Conservation (phyloP, 2,113 vertebrate species). For the Forbesichthys papilliferus region DNA sequence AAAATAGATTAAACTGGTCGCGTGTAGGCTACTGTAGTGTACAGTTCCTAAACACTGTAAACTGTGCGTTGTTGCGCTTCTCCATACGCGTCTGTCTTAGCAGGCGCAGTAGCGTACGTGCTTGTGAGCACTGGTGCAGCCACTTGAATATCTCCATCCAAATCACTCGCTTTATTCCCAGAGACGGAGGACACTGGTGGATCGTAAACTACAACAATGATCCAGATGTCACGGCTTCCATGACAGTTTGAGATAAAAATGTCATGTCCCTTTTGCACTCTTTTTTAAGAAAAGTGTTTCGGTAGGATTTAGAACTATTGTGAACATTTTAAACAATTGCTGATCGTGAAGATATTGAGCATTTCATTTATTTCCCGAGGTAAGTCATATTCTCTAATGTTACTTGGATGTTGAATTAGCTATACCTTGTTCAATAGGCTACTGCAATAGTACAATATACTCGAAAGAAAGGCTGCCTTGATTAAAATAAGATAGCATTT, state of each 20-base stretch:
- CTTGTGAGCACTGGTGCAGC: background rate
- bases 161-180: constrained; percentile 10
- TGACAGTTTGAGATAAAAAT: constrained; percentile 27
- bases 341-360: constrained; percentile 43
- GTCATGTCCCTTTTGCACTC: constrained; percentile 17
- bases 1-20: no score
- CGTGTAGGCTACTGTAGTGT: no score
- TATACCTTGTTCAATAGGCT: no score
- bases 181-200: constrained; percentile 38
- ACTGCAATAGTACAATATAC: no score
- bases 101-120: no score
- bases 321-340: constrained; percentile 8
- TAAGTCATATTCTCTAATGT: constrained; percentile 30
- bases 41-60: no score
- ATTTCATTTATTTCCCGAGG: constrained; percentile 46
- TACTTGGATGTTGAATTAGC: no score
- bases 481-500: no score
- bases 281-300: background rate
- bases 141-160: constrained; percentile 1
- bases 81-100: no score
- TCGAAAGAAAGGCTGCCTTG: no score
- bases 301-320: constrained; percentile 3
- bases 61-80: no score
- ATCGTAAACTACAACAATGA: constrained; percentile 39
- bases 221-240: constrained; percentile 29